Evolutionary conservation across 2,888 invertebrate genomes (phyloP).

Genomic region (Crioceris asparagi): DNA sequence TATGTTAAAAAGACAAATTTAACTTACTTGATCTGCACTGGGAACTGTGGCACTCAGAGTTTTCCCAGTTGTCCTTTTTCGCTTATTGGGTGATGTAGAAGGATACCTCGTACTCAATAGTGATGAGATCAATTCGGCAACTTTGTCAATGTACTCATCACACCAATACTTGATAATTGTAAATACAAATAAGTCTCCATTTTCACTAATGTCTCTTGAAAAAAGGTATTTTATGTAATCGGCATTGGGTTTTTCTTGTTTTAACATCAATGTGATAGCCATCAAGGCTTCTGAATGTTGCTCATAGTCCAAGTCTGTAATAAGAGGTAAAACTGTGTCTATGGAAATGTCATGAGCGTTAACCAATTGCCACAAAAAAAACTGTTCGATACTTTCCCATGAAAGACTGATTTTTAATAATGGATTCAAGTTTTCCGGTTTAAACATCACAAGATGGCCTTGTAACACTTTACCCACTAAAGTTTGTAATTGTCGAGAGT

Average conservation of each 20-base stretch:
- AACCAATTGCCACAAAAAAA: conserved; percentile 93
- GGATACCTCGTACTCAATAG: conserved; percentile 74
- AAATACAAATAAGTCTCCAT: conserved; percentile 78
- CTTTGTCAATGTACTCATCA: conserved; percentile 81
- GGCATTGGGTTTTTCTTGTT: conserved; percentile 81
- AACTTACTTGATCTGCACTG: conserved; percentile 77
- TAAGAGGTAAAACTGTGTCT: conserved; percentile 73
- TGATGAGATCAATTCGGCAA: conserved; percentile 69
- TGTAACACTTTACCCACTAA: conserved; percentile 68
- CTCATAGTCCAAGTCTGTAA: conserved; percentile 68
- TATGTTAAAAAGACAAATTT: no score
- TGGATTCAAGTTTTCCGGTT: conserved; percentile 62
- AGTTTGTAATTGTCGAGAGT: conserved; percentile 81
- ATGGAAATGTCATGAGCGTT: conserved; percentile 88
- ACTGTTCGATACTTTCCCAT: conserved; percentile 97
- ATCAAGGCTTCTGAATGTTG: conserved; percentile 90
- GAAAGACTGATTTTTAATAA: conserved; percentile 73
- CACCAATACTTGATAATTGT: conserved; percentile 92
- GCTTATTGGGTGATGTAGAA: conserved; percentile 80
- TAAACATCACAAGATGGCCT: conserved; percentile 65
- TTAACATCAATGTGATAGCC: conserved; percentile 79
- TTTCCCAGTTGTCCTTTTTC: conserved; percentile 68
- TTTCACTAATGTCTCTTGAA: conserved; percentile 41
- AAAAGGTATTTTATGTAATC: conserved; percentile 79
- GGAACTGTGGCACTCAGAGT: conserved; percentile 60